Evolutionary conservation across 2,888 invertebrate species (phyloP).

Genomic region (Sabatieria punctata): DNA sequence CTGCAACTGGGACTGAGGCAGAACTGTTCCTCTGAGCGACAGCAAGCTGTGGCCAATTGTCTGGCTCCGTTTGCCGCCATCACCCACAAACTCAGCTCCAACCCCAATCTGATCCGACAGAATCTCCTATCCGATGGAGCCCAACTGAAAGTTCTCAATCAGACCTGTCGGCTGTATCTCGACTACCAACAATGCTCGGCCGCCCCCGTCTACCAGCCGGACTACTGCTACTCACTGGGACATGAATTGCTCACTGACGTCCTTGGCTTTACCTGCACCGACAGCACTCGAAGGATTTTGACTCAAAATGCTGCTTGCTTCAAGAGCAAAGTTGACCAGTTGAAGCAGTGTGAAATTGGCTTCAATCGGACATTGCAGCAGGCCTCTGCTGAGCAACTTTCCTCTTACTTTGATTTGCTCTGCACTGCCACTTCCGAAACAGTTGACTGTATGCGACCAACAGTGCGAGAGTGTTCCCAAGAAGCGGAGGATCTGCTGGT

Average conservation of each 20-base stretch:
- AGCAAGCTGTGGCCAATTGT: not conserved
- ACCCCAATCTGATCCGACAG: not conserved
- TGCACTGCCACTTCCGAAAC: not conserved
- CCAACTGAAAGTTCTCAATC: not conserved
- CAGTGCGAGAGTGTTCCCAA: too few relatives aligned
- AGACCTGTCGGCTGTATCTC: not conserved
- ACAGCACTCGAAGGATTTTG: not conserved
- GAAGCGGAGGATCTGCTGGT: too few relatives aligned
- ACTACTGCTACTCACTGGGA: not conserved
- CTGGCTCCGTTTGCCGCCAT: not conserved
- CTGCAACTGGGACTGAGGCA: not conserved
- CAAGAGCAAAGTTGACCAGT: not conserved
- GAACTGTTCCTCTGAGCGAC: not conserved
- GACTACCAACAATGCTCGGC: not conserved
- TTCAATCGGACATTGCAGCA: not conserved
- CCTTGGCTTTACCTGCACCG: not conserved
- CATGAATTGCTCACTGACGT: not conserved
- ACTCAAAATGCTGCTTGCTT: not conserved
- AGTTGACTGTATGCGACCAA: too few relatives aligned
- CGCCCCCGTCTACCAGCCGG: not conserved
- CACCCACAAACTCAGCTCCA: not conserved
- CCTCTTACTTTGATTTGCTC: not conserved
- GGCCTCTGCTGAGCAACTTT: not conserved
- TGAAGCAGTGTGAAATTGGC: not conserved
- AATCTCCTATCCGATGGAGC: too few relatives aligned